Evolutionary conservation across 1,140 invertebrate genomes (phyloP).

Genomic region (Drosophila parvula): DNA sequence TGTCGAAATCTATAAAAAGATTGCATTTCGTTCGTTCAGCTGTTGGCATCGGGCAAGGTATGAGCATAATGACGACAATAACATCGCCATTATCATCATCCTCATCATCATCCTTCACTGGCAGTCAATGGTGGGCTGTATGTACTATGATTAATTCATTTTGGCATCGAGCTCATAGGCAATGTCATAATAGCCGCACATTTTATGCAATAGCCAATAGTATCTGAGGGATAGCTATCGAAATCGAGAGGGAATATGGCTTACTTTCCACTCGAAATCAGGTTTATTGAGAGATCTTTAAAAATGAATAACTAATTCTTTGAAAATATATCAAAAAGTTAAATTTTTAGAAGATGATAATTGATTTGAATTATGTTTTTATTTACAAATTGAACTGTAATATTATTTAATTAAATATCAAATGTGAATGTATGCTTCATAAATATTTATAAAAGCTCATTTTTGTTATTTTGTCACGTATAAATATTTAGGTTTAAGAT

Average conservation of each 20-base stretch:
- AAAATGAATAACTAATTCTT: not conserved
- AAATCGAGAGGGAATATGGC: not conserved
- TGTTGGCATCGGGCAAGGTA: conserved; percentile 71
- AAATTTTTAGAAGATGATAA: not conserved
- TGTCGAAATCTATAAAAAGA: conserved; percentile 83
- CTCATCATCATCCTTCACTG: conserved; percentile 41
- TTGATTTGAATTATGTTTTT: not conserved
- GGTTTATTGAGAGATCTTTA: not conserved
- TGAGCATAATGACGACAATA: conserved; percentile 77
- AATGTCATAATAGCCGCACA: conserved; percentile 51
- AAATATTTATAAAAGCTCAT: not conserved
- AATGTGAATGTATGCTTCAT: no score
- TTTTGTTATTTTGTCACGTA: not conserved
- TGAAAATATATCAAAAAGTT: no score
- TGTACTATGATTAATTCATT: conserved; percentile 72
- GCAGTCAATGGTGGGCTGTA: conserved; percentile 62
- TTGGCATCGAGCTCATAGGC: conserved; percentile 46
- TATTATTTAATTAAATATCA: not conserved
- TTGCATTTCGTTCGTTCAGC: conserved; percentile 77
- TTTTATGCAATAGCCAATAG: conserved; percentile 44
- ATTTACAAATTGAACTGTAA: not conserved
- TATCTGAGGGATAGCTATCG: not conserved
- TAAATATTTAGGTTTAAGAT: not conserved
- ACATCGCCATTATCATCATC: conserved; percentile 34
- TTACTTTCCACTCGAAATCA: not conserved